Evolutionary conservation across 2,113 vertebrate species (phyloP).

Genomic region (Sebastes fasciatus): DNA sequence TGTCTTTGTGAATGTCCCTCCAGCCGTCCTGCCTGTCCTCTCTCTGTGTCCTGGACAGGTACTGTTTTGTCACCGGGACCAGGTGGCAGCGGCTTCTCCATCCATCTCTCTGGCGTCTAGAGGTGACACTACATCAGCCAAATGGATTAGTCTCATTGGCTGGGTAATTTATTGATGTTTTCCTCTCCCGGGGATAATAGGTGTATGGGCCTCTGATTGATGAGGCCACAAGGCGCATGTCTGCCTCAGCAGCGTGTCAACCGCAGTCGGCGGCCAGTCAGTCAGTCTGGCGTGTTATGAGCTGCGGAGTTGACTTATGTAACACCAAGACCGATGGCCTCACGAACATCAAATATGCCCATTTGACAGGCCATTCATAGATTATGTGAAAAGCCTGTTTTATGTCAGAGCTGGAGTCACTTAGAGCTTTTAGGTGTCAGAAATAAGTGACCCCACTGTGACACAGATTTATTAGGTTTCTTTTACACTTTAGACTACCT

Average conservation of each 20-base stretch:
- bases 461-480: slow-evolving; percentile 36
- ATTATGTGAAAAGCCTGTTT: slow-evolving; percentile 47
- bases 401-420: slow-evolving; percentile 41
- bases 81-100: slow-evolving; percentile 70
- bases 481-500: slow-evolving; percentile 23
- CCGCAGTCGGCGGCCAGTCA: slow-evolving; percentile 51
- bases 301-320: slow-evolving; percentile 47
- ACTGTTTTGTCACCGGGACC: slow-evolving; percentile 60
- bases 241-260: slow-evolving; percentile 49
- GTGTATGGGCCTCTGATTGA: slow-evolving; percentile 76
- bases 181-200: slow-evolving; percentile 79
- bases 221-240: slow-evolving; percentile 57
- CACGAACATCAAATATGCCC: slow-evolving; percentile 35
- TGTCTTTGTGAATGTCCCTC: slow-evolving; percentile 5
- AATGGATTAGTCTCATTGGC: slow-evolving; percentile 83
- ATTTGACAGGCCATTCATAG: slow-evolving; percentile 47
- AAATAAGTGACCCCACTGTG: slow-evolving; percentile 40
- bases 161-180: slow-evolving; percentile 85
- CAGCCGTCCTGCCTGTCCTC: slow-evolving; percentile 11
- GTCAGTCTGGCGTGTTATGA: slow-evolving; percentile 8
- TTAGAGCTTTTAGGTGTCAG: slow-evolving; percentile 43
- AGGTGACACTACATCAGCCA: slow-evolving; percentile 84
- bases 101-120: slow-evolving; percentile 76
- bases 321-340: slow-evolving; percentile 39
- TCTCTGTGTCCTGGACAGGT: slow-evolving; percentile 28